Evolutionary conservation across 2,113 vertebrate species (phyloP).

Genomic region (Pogonocichla stellata): DNA sequence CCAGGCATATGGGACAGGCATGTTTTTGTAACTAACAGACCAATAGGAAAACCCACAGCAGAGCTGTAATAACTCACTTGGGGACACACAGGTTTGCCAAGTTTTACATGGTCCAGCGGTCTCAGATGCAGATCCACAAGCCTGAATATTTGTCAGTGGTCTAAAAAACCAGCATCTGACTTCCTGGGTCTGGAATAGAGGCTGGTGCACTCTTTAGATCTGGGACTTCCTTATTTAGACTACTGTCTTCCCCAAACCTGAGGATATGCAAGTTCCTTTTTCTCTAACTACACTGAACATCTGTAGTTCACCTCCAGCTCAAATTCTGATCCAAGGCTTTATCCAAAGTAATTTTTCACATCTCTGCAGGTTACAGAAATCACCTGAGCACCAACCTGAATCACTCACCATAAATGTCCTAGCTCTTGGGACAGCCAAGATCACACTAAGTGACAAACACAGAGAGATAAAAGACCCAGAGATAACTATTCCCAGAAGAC

Average conservation of each 20-base stretch:
- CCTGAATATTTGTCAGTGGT: not conserved
- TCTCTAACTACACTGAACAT: not conserved
- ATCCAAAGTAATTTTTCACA: not conserved
- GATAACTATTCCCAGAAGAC: constrained; percentile 28
- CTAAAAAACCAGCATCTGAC: not conserved
- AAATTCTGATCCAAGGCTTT: not conserved
- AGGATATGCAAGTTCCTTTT: not conserved
- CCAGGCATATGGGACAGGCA: not conserved
- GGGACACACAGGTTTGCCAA: not conserved
- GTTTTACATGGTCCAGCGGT: not conserved
- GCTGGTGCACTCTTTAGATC: not conserved
- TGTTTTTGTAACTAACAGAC: not conserved
- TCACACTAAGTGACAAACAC: not conserved
- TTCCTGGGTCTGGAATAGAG: not conserved
- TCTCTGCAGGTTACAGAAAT: not conserved
- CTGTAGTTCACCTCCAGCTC: not conserved
- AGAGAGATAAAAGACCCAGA: not conserved
- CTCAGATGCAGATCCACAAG: not conserved
- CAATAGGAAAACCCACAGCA: not conserved
- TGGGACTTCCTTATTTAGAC: not conserved
- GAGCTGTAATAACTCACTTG: not conserved
- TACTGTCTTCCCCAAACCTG: not conserved
- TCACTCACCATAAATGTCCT: not conserved
- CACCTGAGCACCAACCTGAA: not conserved
- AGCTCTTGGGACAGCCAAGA: not conserved